Evolutionary conservation across 1,140 invertebrate species (phyloP), one percentile per base, ranked within the genome.

Genomic region (Diorhabda carinulata): DNA sequence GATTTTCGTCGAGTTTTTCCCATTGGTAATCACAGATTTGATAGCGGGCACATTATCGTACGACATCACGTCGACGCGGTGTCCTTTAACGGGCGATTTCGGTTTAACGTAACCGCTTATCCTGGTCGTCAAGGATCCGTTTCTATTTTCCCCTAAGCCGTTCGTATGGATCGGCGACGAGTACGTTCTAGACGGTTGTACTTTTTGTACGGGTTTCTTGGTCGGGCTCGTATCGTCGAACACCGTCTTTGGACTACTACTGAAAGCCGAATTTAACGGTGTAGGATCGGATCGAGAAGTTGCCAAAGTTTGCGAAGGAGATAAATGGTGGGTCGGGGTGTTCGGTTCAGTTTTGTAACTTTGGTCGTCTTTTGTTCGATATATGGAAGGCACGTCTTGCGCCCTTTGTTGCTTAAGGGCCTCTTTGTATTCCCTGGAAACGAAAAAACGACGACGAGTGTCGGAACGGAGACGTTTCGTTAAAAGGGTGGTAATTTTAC

Each of bases 381-480:
- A 94, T 57, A 93, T 87, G 64, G 83, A 86, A 47, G 82, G 83
- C 58, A 85, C 85, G 76, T 93, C 92, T 80, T 90, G 89, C 43
- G 88, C 90, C 70, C 93, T 85, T 80, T 94, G 92, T 77, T 92
- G 90, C 80, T 90, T 89, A 79, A 94, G 81, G 57, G 92, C 91
- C 85, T 94, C 93, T 84, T 94, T 93, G 83, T 93, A 95, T 84
- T 94, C 92, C 83, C 92, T 89, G 41, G 25, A 25, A 60, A 67
- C 59, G 43, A 2, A 56, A 45, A 45, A 40, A 61, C n/a, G 4
- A 61, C 9, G 10, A 40, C 9, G 6, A 52, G 47, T 52, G 6
- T 6, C 47, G 47, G 45, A 52, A 52, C 5, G 5, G 9, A 52
- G 5, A 52, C 47, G 5, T 52, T 52, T 52, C 25, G 25, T 25